A percentile compares a stretch with the other conserved stretches of the same genome.
Evolutionary conservation across 1,140 invertebrate genomes (phyloP).

Genomic region (Hyposmocoma kahamanoa): DNA sequence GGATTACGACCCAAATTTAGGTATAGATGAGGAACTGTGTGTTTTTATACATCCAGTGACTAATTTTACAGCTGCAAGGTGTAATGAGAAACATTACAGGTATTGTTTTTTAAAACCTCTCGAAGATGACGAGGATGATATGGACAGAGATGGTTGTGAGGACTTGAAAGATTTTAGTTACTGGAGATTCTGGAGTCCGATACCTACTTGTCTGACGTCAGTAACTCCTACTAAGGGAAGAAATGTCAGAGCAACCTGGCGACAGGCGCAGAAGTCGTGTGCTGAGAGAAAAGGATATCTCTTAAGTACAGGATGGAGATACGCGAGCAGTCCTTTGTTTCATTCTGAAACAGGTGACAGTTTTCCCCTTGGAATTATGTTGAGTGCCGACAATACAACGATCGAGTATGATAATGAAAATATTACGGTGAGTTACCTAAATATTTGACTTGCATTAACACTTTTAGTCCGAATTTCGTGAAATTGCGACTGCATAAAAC

Average conservation of each 20-base stretch:
- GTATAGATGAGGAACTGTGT: constrained; percentile 41
- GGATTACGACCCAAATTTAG: constrained; percentile 24
- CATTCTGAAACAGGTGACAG: constrained; percentile 21
- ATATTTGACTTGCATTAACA: no score
- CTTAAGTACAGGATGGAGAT: constrained; percentile 56
- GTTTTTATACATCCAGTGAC: constrained; percentile 40
- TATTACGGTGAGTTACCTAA: constrained; percentile 37
- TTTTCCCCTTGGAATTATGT: constrained; percentile 51
- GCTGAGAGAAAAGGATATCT: constrained; percentile 41
- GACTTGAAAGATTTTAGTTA: constrained; percentile 32
- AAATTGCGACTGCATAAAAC: no score
- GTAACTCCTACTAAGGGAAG: constrained; percentile 33
- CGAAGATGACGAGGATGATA: constrained; percentile 27
- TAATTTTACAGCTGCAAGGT: constrained; percentile 41
- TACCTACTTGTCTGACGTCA: constrained; percentile 40
- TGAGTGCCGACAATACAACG: constrained; percentile 27
- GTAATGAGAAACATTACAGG: constrained; percentile 48
- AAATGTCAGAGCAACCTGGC: constrained; percentile 52
- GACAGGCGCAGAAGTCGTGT: constrained; percentile 49
- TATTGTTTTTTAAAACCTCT: constrained; percentile 60
- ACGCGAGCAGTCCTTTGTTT: constrained; percentile 47
- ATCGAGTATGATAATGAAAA: constrained; percentile 34
- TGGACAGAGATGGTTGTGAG: constrained; percentile 30
- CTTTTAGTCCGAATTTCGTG: no score
- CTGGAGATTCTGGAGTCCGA: constrained; percentile 45